Base-by-base conservation (phyloP, 2,888 invertebrate genomes). In the Hypercompe scribonia region DNA sequence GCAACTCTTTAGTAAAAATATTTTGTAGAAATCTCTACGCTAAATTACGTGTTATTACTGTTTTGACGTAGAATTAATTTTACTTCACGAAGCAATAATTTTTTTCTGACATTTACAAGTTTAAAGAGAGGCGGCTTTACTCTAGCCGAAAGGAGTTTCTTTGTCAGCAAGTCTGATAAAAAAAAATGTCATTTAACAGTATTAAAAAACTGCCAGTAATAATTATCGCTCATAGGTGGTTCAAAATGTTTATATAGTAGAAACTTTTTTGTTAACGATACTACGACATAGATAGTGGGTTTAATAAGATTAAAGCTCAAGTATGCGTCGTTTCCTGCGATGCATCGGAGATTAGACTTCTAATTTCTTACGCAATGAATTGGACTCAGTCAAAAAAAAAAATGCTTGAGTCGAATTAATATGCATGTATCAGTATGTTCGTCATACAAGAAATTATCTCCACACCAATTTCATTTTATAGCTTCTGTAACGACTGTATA, bases 401-500 rank as follows among this genome's bases (percentile, higher is more conserved):
- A 31, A 31, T 61, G 31, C 7, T 61, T 18, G 18, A 61, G 8
- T 18, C 61, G 61, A 61, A 61, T 61, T 18, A 61, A 31, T 31
- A 61, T 61, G 61, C 42, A 42, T 24, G 33, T 69, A 34, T 54
- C 28, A 24, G 65, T 70, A 70, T 66, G 61, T 58, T 54, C 50
- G 13, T n/a, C 42, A 5, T 58, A 67, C 31, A 18, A 63, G 64
- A 72, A 80, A 70, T 74, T 81, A 78, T 72, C 70, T 68, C 73
- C 50, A 61, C 21, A 34, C 65, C 63, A 11, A 65, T 65, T 79
- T 69, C 75, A 76, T 79, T 81, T 83, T 73, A 83, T 78, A 71
- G 76, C 70, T 73, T 67, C 36, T 71, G 77, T 78, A 83, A 85
- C 83, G 69, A 70, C 63, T 73, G 67, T 76, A 75, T 85, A 77